Percentiles rank a stretch among this genome's conserved stretches.
phyloP scores from a whole-genome alignment of 2,888 invertebrate genomes.

The Meliscaeva auricollis region DNA sequence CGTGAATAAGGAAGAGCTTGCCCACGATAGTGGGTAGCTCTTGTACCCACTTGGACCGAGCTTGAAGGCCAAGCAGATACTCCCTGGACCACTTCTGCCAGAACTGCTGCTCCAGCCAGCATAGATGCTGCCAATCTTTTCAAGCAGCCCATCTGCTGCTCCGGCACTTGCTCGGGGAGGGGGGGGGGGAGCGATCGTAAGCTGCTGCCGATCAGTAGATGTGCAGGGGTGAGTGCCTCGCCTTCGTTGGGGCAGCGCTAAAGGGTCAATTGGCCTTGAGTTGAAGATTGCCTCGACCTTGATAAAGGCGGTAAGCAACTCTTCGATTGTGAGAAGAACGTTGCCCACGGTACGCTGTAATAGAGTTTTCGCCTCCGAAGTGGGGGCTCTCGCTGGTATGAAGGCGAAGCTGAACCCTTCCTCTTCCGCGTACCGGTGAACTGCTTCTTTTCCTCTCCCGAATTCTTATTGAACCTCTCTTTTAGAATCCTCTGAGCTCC shows the following conservation, averaged over 20 bases:
- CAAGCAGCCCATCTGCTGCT: slow-evolving; percentile 16
- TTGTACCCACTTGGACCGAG: slow-evolving; percentile 31
- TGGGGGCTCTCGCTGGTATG: slow-evolving; percentile 45
- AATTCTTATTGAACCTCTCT: not conserved
- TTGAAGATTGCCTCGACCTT: too few species aligned
- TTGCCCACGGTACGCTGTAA: too few species aligned
- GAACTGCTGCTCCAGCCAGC: slow-evolving; percentile 47
- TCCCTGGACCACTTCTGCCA: slow-evolving; percentile 42
- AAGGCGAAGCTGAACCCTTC: slow-evolving; percentile 45
- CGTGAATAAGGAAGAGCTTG: too few species aligned
- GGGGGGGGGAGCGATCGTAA: too few species aligned
- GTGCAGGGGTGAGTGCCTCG: too few species aligned
- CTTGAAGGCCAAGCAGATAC: slow-evolving; percentile 42
- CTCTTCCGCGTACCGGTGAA: slow-evolving; percentile 22
- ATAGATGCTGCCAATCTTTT: slow-evolving; percentile 49
- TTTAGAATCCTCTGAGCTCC: not conserved
- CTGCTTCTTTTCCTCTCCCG: slow-evolving; percentile 7
- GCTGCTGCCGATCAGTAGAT: too few species aligned
- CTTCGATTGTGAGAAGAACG: too few species aligned
- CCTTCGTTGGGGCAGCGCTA: too few species aligned
- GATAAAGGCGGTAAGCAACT: too few species aligned
- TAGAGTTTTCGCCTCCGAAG: slow-evolving; percentile 50
- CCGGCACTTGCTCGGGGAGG: slow-evolving; percentile 13
- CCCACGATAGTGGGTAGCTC: slow-evolving; percentile 34
- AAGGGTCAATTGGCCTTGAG: too few species aligned